Evolutionary conservation across 1,140 invertebrate species (phyloP).

Genomic region (Wiebesia pumilae): DNA sequence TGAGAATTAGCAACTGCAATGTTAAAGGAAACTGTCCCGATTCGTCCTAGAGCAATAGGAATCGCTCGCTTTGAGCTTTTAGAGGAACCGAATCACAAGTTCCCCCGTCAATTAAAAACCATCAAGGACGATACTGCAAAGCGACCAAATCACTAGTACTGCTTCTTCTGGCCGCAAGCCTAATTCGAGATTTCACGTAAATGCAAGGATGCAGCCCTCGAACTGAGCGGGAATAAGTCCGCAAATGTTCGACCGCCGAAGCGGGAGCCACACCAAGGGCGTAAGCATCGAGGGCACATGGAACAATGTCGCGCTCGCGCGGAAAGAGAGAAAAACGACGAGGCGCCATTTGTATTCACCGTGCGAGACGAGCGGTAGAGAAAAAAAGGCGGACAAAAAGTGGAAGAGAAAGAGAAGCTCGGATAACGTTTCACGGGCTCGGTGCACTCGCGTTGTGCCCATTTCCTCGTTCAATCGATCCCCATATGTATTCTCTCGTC

Average conservation of each 20-base stretch:
- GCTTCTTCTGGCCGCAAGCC: too few relatives aligned
- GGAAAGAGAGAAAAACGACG: neutral
- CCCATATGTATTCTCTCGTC: constrained; percentile 38
- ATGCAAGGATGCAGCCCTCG: too few relatives aligned
- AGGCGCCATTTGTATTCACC: constrained; percentile 1
- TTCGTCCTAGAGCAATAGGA: too few relatives aligned
- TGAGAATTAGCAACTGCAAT: too few relatives aligned
- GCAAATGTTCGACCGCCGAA: neutral
- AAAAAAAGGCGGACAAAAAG: neutral
- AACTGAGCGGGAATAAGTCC: too few relatives aligned
- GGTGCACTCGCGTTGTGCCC: neutral
- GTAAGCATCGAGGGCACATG: neutral
- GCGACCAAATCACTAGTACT: too few relatives aligned
- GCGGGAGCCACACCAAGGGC: neutral
- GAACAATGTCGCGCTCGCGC: constrained; percentile 1
- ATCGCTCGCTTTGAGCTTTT: too few relatives aligned
- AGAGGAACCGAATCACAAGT: too few relatives aligned
- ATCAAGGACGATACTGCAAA: neutral
- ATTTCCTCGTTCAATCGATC: constrained; percentile 46
- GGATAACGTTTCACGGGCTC: constrained; percentile 23
- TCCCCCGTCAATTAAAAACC: too few relatives aligned
- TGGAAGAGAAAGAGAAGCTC: constrained; percentile 2
- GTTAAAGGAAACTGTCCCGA: too few relatives aligned
- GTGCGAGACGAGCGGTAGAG: neutral
- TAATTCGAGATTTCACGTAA: neutral